Base-by-base conservation (phyloP, 2,113 vertebrate genomes). In the Copsychus sechellarum region DNA sequence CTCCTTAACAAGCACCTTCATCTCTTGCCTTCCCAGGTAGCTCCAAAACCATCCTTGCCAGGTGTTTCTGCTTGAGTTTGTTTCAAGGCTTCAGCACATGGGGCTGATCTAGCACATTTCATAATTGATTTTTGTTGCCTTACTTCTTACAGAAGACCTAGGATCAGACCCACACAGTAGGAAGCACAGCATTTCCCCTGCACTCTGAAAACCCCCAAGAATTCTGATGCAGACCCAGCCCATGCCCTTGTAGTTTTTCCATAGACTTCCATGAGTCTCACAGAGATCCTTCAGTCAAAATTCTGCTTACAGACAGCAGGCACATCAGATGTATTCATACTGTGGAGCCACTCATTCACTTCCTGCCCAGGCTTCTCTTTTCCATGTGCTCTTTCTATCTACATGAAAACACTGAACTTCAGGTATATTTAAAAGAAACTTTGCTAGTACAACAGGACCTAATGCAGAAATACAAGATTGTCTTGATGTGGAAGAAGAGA, bases 381-480 rank as follows among this genome's bases (percentile, higher is more conserved):
- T 96, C 98, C 98, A 98, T 98, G 94, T 98, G 97, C 8, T 98
- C 97, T 88, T 98, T 98, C 95, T 99, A 98, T 98, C 98, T 99
- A 62, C 60, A 19, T 73, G 9, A 66, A 60, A 74, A 88, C 15
- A 13, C 8, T 45, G n/a, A 1, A 3, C 16, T 86, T 82, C 38
- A 77, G 28, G 25, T 43, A 25, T 14, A 61, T 70, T 80, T 34
- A 15, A 86, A 83, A 70, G 7, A 81, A 84, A 48, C 13, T 78
- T 74, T 36, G 9, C 11, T 60, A 38, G 33, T 38, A 22, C 34
- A 60, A 71, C 24, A 84, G 15, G 4, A 83, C 14, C 20, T 51
- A 33, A 81, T 87, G 70, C 40, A 81, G 40, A 87, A 93, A 88
- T 60, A 64, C 17, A 31, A 51, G 17, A 25, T 28, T 22, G 20